Percentiles rank a stretch among this genome's conserved stretches.
These are phyloP conservation scores for Heterodera carotae DNA, from an alignment of 1,140 invertebrate genomes.

Conservation along the genomic window DNA sequence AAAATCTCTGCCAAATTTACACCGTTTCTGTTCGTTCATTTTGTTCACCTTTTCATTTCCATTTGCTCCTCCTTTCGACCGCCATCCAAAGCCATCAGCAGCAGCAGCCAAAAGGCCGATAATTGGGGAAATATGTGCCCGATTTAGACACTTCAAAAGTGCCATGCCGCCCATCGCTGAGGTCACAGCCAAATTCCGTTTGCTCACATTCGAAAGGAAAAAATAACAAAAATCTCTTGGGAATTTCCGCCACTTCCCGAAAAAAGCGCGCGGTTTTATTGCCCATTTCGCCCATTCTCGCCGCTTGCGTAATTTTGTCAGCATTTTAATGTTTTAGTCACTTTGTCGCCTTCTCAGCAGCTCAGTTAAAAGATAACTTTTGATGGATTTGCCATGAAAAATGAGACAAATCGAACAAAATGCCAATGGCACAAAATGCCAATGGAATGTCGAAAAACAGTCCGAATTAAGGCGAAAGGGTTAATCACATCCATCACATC, in stretches of 20 bases:
- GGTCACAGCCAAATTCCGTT: neutral
- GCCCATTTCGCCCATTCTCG: neutral
- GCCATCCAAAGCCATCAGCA: neutral
- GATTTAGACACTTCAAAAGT: constrained; percentile 1
- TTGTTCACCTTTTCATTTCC: neutral
- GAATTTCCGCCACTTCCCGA: neutral
- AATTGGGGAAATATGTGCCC: constrained; percentile 22
- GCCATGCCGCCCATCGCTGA: neutral
- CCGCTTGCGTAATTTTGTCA: neutral
- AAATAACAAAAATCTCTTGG: neutral
- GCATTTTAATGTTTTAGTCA: neutral
- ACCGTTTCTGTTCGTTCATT: neutral
- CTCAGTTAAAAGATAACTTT: too few species aligned
- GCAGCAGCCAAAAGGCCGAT: constrained; percentile 1
- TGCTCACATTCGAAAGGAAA: neutral
- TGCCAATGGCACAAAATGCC: neutral
- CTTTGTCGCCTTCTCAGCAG: too few species aligned
- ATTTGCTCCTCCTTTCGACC: neutral
- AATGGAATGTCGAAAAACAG: too few species aligned
- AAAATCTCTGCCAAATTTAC: neutral
- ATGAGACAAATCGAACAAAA: neutral
- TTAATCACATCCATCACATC: neutral
- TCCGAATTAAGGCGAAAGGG: neutral
- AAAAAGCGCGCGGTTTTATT: neutral
- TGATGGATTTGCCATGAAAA: neutral